Percentiles rank a stretch among this genome's conserved stretches.
These are phyloP conservation scores for Pygoscelis adeliae DNA, from an alignment of 2,113 vertebrate genomes.

Conservation along the genomic window DNA sequence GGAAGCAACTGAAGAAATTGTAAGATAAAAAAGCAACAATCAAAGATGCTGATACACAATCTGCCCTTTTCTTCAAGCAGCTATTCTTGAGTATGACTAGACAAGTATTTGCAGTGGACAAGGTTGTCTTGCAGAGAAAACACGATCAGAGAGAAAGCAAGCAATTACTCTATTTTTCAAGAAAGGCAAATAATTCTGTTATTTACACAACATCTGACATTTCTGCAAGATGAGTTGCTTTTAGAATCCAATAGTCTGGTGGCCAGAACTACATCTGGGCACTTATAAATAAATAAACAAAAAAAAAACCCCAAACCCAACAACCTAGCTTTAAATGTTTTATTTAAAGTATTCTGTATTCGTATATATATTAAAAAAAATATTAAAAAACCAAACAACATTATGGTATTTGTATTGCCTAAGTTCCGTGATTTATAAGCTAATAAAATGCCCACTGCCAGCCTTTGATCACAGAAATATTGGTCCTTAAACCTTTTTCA, in stretches of 20 bases:
- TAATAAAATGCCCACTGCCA: not conserved
- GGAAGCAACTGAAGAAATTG: not conserved
- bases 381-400: not conserved
- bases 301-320: rapidly evolving
- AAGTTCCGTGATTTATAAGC: not conserved
- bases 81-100: not conserved
- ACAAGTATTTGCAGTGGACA: not conserved
- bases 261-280: not conserved
- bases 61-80: not conserved
- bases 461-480: not conserved
- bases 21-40: not conserved
- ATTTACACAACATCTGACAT: not conserved
- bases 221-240: not conserved
- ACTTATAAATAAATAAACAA: not conserved
- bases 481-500: not conserved
- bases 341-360: not conserved
- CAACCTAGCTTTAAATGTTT: not conserved
- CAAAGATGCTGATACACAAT: not conserved
- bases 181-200: not conserved
- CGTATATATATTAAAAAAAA: not conserved
- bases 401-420: not conserved
- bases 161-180: not conserved
- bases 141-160: not conserved
- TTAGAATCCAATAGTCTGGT: not conserved
- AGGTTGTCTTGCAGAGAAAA: not conserved